Evolutionary conservation across 2,888 invertebrate genomes (phyloP).

Genomic region (Scaptomyza polygonia): DNA sequence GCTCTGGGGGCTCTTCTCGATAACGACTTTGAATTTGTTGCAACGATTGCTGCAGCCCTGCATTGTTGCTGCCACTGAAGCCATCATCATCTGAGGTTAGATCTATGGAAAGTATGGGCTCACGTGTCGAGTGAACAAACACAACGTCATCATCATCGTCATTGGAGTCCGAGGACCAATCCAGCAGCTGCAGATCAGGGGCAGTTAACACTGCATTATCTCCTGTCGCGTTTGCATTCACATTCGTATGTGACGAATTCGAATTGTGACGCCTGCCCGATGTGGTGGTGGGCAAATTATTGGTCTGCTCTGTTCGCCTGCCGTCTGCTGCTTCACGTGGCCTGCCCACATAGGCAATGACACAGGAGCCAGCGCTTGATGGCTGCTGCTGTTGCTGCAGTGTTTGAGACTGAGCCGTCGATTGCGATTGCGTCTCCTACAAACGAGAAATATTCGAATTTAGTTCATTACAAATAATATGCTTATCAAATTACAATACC

Average conservation of each 20-base stretch:
- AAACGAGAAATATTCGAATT: not conserved
- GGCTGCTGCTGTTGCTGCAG: slow-evolving; percentile 26
- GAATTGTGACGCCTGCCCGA: slow-evolving; percentile 45
- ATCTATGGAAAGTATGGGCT: slow-evolving; percentile 86
- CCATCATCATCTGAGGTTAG: slow-evolving; percentile 86
- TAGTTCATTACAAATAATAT: not conserved
- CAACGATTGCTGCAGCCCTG: slow-evolving; percentile 15
- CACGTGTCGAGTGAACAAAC: slow-evolving; percentile 84
- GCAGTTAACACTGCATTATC: slow-evolving; percentile 79
- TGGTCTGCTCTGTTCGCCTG: slow-evolving; percentile 9
- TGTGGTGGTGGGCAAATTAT: slow-evolving; percentile 52
- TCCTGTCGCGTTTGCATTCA: slow-evolving; percentile 7
- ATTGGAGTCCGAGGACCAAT: slow-evolving; percentile 88
- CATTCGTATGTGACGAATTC: slow-evolving; percentile 8
- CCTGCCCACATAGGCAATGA: slow-evolving; percentile 68
- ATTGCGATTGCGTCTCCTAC: slow-evolving; percentile 23
- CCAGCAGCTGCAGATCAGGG: slow-evolving; percentile 90
- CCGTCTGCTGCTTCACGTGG: slow-evolving; percentile 45
- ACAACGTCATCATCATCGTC: slow-evolving; percentile 87
- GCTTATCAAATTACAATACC: slow-evolving; percentile 20
- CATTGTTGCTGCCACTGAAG: slow-evolving; percentile 33
- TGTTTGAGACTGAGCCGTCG: slow-evolving; percentile 15
- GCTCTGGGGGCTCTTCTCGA: slow-evolving; percentile 3
- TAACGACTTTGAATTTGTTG: slow-evolving; percentile 13
- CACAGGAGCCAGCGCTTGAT: slow-evolving; percentile 59